Evolutionary conservation across 2,113 vertebrate genomes (phyloP), one percentile per base, ranked within the genome.

Genomic region (Epinephelus lanceolatus): DNA sequence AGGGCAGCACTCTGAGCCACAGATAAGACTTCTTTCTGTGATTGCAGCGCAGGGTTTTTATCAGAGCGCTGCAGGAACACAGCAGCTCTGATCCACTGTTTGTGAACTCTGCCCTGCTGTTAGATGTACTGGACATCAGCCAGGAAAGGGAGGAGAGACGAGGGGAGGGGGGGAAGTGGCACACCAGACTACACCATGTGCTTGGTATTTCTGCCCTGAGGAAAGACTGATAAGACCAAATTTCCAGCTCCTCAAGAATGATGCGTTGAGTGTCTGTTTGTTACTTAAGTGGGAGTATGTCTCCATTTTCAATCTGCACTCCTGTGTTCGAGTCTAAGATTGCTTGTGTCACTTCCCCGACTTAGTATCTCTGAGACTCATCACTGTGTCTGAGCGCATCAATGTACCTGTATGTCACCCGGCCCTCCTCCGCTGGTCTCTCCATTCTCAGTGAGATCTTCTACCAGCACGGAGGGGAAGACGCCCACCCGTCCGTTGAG

Each of bases 401-500:
- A 42, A 21, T 7, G 14, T 83, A 91, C 86, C 90, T 91, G 91
- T 75, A 88, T 88, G 72, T 93, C 91, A 11, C 83, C 84, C 1
- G 10, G 1, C 19, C 84, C 90, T 77, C 84, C 81, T 7, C 74
- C 69, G 1, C 96, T 95, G 8, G 86, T 52, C 78, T 98, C 97
- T 25, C 98, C 98, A 0, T 98, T 99, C 86, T 99, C 97, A 0
- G 96, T 95, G 15, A 99, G 95, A 79, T 99, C 98, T 79, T 99
- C 98, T 0, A 99, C 98, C 74, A 99, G 82, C 51, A 99, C 97
- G 0, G 98, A 99, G 0, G 98, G 98, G 93, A 99, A 99, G 80
- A 99, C 98, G 0, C 98, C 98, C 3, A 98, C 84, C 0, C 95
- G 95, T 0, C 98, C 97, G 0, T 94, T 98, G 91, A 99, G 97